phyloP scores from a whole-genome alignment of 1,140 invertebrate genomes.

The Drosophila aff. region DNA sequence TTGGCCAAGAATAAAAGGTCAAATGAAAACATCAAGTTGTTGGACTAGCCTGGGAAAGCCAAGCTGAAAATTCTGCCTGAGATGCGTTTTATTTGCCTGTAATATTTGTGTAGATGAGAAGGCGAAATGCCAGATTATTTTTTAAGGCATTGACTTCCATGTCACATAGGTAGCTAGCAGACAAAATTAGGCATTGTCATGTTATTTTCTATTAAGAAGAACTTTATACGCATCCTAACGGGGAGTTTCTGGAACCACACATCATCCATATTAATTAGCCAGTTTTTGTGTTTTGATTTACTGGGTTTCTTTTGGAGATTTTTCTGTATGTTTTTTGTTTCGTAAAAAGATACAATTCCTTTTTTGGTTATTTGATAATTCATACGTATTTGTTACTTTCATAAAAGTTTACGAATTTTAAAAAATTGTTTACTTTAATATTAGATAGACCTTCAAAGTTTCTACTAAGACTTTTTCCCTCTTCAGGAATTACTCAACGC shows the following conservation, averaged over 20 bases:
- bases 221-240: constrained; percentile 30
- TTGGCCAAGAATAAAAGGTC: constrained; percentile 29
- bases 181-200: constrained; percentile 19
- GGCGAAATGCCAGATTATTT: constrained; percentile 8
- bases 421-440: background rate
- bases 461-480: background rate
- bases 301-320: background rate
- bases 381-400: too few relatives aligned
- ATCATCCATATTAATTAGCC: constrained; percentile 32
- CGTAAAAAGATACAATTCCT: background rate
- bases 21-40: constrained; percentile 31
- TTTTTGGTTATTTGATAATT: background rate
- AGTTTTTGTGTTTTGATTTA: constrained; percentile 13
- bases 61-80: background rate
- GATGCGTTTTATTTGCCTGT: constrained; percentile 5
- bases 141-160: constrained; percentile 25
- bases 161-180: constrained; percentile 21
- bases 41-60: constrained; percentile 24
- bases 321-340: background rate
- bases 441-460: background rate
- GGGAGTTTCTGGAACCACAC: constrained; percentile 1
- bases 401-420: too few relatives aligned
- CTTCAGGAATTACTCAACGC: background rate
- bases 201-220: constrained; percentile 9
- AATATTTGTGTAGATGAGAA: constrained; percentile 26